Percentiles rank a stretch among this genome's conserved stretches.
phyloP scores from a whole-genome alignment of 2,888 invertebrate species.

The Diabrotica balteata region DNA sequence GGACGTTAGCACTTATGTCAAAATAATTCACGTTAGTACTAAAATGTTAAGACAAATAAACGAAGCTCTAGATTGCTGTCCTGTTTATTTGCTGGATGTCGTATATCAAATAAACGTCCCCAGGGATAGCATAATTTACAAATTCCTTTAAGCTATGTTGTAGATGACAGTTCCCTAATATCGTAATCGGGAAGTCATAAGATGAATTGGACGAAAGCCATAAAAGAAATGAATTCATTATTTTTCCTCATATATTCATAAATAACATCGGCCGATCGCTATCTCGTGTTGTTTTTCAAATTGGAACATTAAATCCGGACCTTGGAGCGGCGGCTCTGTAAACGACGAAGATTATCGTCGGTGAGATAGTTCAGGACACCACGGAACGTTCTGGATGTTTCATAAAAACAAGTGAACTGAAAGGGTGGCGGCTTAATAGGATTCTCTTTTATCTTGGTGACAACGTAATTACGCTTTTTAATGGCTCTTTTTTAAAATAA shows the following conservation, averaged over 20 bases:
- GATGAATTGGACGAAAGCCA: slow-evolving; percentile 18
- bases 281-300: slow-evolving; percentile 40
- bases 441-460: neutral
- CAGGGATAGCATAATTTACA: too few relatives aligned
- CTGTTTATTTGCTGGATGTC: too few relatives aligned
- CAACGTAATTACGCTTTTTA: neutral
- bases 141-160: neutral
- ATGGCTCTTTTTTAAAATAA: too few relatives aligned
- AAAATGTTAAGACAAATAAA: too few relatives aligned
- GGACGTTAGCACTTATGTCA: too few relatives aligned
- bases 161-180: slow-evolving; percentile 23
- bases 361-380: neutral
- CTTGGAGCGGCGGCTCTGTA: slow-evolving; percentile 35
- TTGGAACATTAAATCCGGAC: slow-evolving; percentile 33
- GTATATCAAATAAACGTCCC: too few relatives aligned
- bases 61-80: too few relatives aligned
- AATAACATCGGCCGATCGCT: slow-evolving; percentile 36
- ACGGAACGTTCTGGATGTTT: slow-evolving; percentile 1
- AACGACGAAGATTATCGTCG: slow-evolving; percentile 42
- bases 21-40: too few relatives aligned
- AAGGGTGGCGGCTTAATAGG: neutral
- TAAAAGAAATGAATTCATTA: slow-evolving; percentile 28
- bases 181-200: slow-evolving; percentile 10
- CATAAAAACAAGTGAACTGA: neutral
- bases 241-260: slow-evolving; percentile 36